phyloP scores from a whole-genome alignment of 1,140 invertebrate genomes.

The Drosophila mojavensis region DNA sequence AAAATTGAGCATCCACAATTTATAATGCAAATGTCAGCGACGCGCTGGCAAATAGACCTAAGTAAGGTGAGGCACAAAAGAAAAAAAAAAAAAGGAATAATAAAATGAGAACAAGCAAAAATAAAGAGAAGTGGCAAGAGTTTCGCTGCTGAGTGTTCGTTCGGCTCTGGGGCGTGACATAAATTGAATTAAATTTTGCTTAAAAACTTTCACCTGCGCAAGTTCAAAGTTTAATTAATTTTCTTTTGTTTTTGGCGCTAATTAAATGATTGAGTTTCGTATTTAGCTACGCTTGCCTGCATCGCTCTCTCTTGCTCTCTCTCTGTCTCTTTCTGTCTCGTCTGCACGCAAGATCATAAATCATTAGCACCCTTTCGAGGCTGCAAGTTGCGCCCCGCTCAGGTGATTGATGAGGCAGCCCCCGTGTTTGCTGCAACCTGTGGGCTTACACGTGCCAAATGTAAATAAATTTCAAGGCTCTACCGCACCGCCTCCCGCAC shows the following conservation, averaged over 20 bases:
- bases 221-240: conserved; percentile 80
- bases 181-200: conserved; percentile 78
- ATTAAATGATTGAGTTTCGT: conserved; percentile 80
- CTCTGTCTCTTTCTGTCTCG: not conserved
- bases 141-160: not conserved
- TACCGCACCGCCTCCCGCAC: not conserved
- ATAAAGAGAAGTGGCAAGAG: too few species aligned
- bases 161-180: conserved; percentile 44
- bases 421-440: conserved; percentile 51
- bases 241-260: conserved; percentile 77
- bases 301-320: not conserved
- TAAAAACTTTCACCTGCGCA: conserved; percentile 58
- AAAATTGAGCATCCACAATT: conserved; percentile 75
- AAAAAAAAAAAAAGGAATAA: too few species aligned
- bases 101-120: too few species aligned
- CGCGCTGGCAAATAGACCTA: conserved; percentile 13
- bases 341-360: conserved; percentile 56
- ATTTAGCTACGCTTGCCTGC: conserved; percentile 54
- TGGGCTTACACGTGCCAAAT: conserved; percentile 52
- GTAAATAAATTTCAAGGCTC: conserved; percentile 38
- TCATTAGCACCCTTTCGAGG: conserved; percentile 68
- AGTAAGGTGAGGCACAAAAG: not conserved
- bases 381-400: conserved; percentile 50
- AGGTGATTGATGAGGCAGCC: conserved; percentile 70
- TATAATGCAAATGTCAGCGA: conserved; percentile 78